Evolutionary conservation across 2,888 invertebrate genomes (phyloP).

Genomic region (Drosophila niveifrons): DNA sequence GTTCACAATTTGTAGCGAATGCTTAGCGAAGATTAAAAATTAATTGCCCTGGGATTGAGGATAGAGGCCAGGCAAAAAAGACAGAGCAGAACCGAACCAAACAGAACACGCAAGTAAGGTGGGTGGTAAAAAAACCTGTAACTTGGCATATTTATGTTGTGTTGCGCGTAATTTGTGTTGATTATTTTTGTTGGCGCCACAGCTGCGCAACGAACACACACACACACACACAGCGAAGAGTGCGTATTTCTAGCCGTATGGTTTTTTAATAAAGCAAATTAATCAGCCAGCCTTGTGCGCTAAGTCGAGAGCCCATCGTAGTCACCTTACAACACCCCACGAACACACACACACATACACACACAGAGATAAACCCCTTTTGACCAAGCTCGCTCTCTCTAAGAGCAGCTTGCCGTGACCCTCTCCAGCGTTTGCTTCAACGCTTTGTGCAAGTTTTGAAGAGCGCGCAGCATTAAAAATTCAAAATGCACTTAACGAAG

Average conservation of each 20-base stretch:
- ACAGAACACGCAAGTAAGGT: too few species aligned
- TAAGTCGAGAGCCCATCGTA: constrained; percentile 19
- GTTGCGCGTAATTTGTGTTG: constrained; percentile 69
- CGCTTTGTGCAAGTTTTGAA: constrained; percentile 54
- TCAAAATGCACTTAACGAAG: constrained; percentile 80
- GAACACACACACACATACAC: not conserved
- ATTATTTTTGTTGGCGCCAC: constrained; percentile 65
- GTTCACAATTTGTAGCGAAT: constrained; percentile 68
- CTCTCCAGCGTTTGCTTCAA: constrained; percentile 21
- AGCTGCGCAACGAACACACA: constrained; percentile 40
- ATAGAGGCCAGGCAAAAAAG: constrained; percentile 6
- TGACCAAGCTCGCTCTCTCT: not conserved
- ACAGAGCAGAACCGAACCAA: not conserved
- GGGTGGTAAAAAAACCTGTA: constrained; percentile 6
- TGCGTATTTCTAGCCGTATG: constrained; percentile 62
- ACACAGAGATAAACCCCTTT: not conserved
- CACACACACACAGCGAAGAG: constrained; percentile 24
- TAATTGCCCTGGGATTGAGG: constrained; percentile 55
- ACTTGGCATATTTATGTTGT: constrained; percentile 56
- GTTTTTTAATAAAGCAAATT: constrained; percentile 76
- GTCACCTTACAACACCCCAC: constrained; percentile 34
- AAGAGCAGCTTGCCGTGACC: constrained; percentile 1
- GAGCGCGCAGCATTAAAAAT: constrained; percentile 69
- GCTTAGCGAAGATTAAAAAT: constrained; percentile 75
- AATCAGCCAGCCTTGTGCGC: constrained; percentile 51